Evolutionary conservation across 2,797 vertebrate species (phyloP).

Genomic region (Pachyuromys duprasi): DNA sequence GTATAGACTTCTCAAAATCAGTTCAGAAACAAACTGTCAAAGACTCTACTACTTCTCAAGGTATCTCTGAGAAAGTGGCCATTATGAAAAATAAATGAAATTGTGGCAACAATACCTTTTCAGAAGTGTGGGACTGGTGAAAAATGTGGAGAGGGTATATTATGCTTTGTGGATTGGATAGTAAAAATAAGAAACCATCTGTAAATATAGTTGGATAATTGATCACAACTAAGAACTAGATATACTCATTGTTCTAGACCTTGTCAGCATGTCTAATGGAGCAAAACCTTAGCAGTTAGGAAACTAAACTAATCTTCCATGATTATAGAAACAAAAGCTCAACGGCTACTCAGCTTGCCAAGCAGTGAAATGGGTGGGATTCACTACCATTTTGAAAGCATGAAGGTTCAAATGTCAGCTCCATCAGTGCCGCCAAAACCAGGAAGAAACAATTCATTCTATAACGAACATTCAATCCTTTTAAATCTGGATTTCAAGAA

Average conservation of each 20-base stretch:
- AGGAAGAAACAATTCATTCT: neutral
- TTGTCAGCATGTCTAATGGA: neutral
- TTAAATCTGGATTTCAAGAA: neutral
- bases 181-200: neutral
- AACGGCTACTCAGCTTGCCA: neutral
- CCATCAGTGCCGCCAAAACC: neutral
- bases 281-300: neutral
- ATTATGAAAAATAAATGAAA: neutral
- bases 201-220: neutral
- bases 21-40: neutral
- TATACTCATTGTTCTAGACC: neutral
- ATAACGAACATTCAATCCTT: neutral
- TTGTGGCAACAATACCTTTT: neutral
- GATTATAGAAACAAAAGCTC: neutral
- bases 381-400: no score
- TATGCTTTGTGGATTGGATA: neutral
- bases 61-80: neutral
- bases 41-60: neutral
- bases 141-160: neutral
- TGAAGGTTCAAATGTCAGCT: neutral
- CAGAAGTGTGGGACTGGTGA: neutral
- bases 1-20: neutral
- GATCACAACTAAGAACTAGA: neutral
- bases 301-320: no score
- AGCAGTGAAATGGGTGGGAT: neutral